These are phyloP conservation scores for Eupithecia centaureata DNA, from an alignment of 2,888 invertebrate species.

Conservation along the genomic window DNA sequence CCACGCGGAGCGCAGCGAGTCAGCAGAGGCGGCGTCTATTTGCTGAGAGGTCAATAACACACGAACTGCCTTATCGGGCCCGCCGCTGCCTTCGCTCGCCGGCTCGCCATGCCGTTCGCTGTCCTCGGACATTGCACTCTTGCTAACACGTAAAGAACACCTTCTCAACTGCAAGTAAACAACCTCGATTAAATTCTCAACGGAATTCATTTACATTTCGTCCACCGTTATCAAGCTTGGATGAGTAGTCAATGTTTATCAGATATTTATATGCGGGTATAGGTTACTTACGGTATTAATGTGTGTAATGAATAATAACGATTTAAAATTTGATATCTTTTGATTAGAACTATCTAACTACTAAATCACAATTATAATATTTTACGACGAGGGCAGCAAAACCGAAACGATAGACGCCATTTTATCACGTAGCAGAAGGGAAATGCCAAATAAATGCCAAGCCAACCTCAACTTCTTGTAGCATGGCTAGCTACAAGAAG, in stretches of 20 bases:
- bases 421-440: slow-evolving; percentile 65
- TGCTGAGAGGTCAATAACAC: slow-evolving; percentile 87
- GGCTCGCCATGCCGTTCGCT: slow-evolving; percentile 77
- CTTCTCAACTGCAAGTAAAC: slow-evolving; percentile 79
- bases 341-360: slow-evolving; percentile 44
- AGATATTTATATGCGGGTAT: slow-evolving; percentile 17
- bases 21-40: slow-evolving; percentile 85
- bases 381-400: slow-evolving; percentile 62
- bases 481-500: too few species aligned
- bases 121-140: slow-evolving; percentile 83
- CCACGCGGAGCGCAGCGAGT: slow-evolving; percentile 88
- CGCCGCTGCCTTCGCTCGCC: slow-evolving; percentile 78
- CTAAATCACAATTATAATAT: slow-evolving; percentile 49
- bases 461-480: too few species aligned
- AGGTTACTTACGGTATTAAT: slow-evolving; percentile 47
- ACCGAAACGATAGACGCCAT: slow-evolving; percentile 72
- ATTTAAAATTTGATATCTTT: slow-evolving; percentile 29
- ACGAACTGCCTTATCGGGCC: slow-evolving; percentile 81
- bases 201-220: slow-evolving; percentile 60
- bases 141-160: slow-evolving; percentile 70
- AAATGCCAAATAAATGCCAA: slow-evolving; percentile 44
- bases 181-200: slow-evolving; percentile 62
- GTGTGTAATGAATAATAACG: slow-evolving; percentile 26
- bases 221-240: slow-evolving; percentile 70
- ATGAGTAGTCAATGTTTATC: slow-evolving; percentile 38